phyloP scores from a whole-genome alignment of 1,140 invertebrate genomes.

The Drosophila lowei region DNA sequence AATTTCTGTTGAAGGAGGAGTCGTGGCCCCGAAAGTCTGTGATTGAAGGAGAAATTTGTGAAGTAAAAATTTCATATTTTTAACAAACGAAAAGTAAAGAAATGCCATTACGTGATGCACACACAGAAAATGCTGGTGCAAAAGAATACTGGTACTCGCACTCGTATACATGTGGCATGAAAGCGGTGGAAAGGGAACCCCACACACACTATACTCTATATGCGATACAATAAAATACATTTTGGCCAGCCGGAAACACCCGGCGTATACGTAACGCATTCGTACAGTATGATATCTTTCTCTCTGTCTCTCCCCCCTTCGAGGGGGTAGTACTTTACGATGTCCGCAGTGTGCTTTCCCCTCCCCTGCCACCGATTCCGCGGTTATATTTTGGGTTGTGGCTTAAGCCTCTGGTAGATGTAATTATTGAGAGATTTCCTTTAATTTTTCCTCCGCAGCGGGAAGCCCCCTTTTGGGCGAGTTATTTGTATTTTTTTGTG shows the following conservation, averaged over 20 bases:
- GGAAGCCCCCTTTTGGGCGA: conserved; percentile 19
- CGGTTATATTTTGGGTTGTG: conserved; percentile 28
- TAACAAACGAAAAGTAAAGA: conserved; percentile 69
- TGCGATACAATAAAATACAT: conserved; percentile 49
- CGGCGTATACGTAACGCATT: conserved; percentile 59
- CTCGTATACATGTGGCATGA: conserved; percentile 23
- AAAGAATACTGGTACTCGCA: not conserved
- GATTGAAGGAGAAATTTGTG: conserved; percentile 51
- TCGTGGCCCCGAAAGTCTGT: conserved; percentile 13
- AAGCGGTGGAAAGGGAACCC: not conserved
- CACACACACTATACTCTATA: not conserved
- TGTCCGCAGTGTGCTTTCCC: conserved; percentile 59
- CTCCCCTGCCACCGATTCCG: not conserved
- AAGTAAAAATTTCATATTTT: conserved; percentile 69
- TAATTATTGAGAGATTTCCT: conserved; percentile 39
- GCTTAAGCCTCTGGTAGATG: conserved; percentile 25
- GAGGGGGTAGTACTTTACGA: conserved; percentile 55
- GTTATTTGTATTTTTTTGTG: conserved; percentile 21
- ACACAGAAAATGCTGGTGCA: conserved; percentile 10
- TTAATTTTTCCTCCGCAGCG: conserved; percentile 13
- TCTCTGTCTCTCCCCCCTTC: conserved; percentile 13
- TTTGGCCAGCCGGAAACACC: conserved; percentile 39
- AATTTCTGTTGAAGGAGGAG: conserved; percentile 16
- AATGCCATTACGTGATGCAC: conserved; percentile 70
- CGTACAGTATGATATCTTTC: not conserved